Evolutionary conservation across 2,797 vertebrate genomes (phyloP), one percentile per base, ranked within the genome.

Genomic region (Poeciliopsis presidionis): DNA sequence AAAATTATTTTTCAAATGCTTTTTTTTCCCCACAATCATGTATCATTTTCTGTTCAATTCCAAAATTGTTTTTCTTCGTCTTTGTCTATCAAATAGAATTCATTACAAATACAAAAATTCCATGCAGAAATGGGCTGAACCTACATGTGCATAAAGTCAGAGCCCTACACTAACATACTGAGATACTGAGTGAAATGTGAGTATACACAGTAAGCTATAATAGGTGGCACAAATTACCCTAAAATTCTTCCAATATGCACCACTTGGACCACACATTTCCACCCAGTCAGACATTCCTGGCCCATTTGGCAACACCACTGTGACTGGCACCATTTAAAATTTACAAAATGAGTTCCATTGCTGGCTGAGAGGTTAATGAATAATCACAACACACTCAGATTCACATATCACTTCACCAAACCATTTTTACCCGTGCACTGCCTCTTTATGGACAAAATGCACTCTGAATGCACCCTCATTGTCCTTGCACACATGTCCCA

Each of bases 331-430:
- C 28, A 53, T 84, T 86, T 86, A 81, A 81, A 76, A 79, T 81
- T 36, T 59, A 72, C 51, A 41, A 78, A 73, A 83, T 36, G 55
- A 81, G 75, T 47, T 75, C 36, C 80, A 84, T 86, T 72, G 28
- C 80, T 86, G 82, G 55, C 86, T 81, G 77, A 78, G 81, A 86
- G 77, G 75, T 85, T 79, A 82, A 85, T 78, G 77, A 83, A 83
- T 80, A 82, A 89, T 83, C 76, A 84, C 79, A 79, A 73, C 70
- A 77, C 43, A 77, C 61, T 84, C 81, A 67, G 59, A 89, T 87
- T 87, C 72, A 84, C 79, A 82, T 83, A 79, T 47, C 74, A 83
- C 74, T 79, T 83, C 57, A 77, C n/a, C 51, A 39, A 77, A 67
- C 57, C 63, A 59, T 81, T 84, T 45, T 73, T 73, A 57, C 63